Conservation (phyloP, 2,797 vertebrate genomes). For the Tapirus indicus region DNA sequence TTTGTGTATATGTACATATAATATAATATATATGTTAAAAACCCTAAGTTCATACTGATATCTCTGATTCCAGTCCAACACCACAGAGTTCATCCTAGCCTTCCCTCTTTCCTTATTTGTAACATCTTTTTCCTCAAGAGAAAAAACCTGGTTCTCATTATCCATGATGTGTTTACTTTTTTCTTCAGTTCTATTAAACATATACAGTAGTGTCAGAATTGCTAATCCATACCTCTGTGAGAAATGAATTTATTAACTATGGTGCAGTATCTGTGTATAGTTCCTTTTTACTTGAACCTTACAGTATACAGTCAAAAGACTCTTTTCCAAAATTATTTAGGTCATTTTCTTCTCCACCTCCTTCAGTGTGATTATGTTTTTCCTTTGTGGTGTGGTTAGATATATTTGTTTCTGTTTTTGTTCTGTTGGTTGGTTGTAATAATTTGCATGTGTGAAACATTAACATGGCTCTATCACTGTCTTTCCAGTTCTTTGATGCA, state of each 20-base stretch:
- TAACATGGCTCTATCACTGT: background rate
- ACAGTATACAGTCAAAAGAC: background rate
- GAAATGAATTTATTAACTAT: background rate
- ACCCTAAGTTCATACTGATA: background rate
- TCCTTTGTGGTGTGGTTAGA: background rate
- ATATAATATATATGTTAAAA: background rate
- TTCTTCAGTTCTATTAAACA: background rate
- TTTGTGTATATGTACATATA: background rate
- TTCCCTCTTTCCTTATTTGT: background rate
- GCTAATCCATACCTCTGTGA: background rate
- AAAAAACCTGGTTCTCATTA: background rate
- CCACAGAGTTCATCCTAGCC: background rate
- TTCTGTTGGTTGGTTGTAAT: background rate
- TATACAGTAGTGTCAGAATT: background rate
- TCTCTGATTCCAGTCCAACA: background rate
- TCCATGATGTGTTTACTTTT: background rate
- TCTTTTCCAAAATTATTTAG: background rate
- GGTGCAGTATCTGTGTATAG: background rate
- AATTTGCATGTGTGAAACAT: conserved; percentile 5
- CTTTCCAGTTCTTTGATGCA: background rate
- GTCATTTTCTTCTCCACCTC: background rate
- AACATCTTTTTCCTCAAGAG: background rate
- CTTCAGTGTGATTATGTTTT: background rate
- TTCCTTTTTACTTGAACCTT: background rate
- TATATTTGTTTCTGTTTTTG: background rate